phyloP scores from a whole-genome alignment of 53 echinoderm and acorn worm species.

The Echinometra lucunter region DNA sequence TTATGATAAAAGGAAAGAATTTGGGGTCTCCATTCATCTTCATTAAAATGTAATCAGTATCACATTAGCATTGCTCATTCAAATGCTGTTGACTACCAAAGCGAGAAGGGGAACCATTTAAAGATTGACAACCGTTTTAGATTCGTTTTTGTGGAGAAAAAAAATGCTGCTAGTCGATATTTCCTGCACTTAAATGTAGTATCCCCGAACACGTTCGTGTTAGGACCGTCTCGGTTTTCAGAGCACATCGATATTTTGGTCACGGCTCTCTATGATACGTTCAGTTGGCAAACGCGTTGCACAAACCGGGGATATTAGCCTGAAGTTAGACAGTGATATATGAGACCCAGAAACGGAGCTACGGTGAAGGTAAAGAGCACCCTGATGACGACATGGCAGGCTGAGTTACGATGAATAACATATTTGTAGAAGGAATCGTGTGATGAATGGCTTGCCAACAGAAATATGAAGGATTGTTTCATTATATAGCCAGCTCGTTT shows the following conservation, averaged over 20 bases:
- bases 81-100: neutral
- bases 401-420: neutral
- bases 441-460: conserved; percentile 18
- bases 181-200: conserved; percentile 34
- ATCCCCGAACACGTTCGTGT: conserved; percentile 36
- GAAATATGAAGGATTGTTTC: conserved; percentile 54
- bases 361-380: neutral
- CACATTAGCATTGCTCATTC: neutral
- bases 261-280: conserved; percentile 7
- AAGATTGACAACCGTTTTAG: neutral
- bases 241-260: conserved; percentile 34
- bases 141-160: neutral
- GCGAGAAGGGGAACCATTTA: neutral
- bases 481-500: conserved; percentile 18
- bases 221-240: conserved; percentile 26
- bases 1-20: too few relatives aligned
- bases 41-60: too few relatives aligned
- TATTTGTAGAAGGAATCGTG: neutral
- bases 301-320: conserved; percentile 33
- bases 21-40: too few relatives aligned
- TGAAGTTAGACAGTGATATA: conserved; percentile 68
- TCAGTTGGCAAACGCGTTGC: conserved; percentile 60
- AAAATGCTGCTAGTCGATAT: conserved; percentile 2
- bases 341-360: neutral
- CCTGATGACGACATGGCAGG: conserved; percentile 26